Percentiles rank a stretch among this genome's conserved stretches.
phyloP scores from a whole-genome alignment of 2,888 invertebrate genomes.

The Calliphora vomitoria region DNA sequence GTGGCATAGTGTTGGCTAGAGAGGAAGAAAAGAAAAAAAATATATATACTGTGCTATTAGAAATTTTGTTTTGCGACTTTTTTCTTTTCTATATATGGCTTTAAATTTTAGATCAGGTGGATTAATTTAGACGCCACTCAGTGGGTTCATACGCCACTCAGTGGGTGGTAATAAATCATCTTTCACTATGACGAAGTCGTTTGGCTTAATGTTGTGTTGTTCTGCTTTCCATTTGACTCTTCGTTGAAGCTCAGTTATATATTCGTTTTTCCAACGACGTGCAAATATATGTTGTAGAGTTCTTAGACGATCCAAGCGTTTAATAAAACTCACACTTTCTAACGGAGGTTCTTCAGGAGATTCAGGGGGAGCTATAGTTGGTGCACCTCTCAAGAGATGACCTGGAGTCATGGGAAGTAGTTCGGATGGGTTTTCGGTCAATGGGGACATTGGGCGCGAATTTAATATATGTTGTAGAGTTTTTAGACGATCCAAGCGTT shows the following conservation, averaged over 20 bases:
- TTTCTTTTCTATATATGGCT: background rate
- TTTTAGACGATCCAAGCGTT: constrained; percentile 21
- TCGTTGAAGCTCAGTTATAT: background rate
- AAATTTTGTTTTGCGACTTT: background rate
- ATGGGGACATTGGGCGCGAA: background rate
- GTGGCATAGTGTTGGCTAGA: background rate
- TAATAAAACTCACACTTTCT: background rate
- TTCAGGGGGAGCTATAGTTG: background rate
- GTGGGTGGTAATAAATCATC: background rate
- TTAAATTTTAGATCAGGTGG: background rate
- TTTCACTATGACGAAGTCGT: background rate
- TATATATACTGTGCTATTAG: background rate
- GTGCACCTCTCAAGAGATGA: background rate
- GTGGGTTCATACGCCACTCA: background rate
- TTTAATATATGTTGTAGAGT: constrained; percentile 30
- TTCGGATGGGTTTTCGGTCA: background rate
- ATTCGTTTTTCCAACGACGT: constrained; percentile 24
- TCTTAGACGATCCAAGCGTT: constrained; percentile 19
- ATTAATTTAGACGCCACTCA: background rate
- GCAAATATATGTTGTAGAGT: constrained; percentile 30
- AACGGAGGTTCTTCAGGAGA: background rate
- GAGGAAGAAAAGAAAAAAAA: background rate
- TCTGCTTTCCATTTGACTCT: background rate
- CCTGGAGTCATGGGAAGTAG: background rate
- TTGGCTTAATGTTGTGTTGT: background rate